Base-by-base conservation (phyloP, 2,113 vertebrate genomes). In the Xiphorhynchus elegans region DNA sequence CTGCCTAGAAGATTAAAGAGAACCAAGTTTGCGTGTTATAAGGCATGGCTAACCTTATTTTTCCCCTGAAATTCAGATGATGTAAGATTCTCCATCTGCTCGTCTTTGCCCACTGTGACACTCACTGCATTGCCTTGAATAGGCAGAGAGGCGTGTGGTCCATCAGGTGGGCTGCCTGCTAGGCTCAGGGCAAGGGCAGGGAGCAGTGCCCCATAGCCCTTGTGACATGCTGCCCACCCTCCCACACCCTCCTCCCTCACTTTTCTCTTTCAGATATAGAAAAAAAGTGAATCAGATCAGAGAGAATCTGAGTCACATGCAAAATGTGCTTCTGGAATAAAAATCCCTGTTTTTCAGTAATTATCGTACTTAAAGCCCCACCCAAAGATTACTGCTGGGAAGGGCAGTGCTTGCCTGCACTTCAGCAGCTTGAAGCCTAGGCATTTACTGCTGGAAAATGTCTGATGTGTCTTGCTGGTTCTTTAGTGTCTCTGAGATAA, bases 161-260 rank as follows among this genome's bases (percentile, higher is more conserved):
- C 93, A 23, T 85, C 50, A 60, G 66, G 31, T 2, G 4, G 58
- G 69, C 73, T 87, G 68, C 33, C 47, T 29, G 42, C 31, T 6
- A 10, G 20, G 39, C 35, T 33, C 60, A 26, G 66, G 64, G 17
- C 77, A 69, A 13, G 25, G 64, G 12, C 4, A 7, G 2, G 10
- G 35, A 33, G 44, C 42, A 28, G 28, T 1, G 42, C 28, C 62
- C 72, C 0, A 0, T 33, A 5, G 8, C 26, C 53, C 40, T 47
- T 5, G 0, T 47, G 70, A 78, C 28, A 9, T 0, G 0, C 11
- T 26, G 13, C 63, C 55, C 31, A n/a, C 12, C 17, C 59, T 84
- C 44, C 12, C 70, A 23, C 13, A 6, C 13, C 11, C 9, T 79
- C 53, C 29, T 76, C n/a, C 59, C 21, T 55, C 1, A 1, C 18